Percentiles rank a stretch among this genome's conserved stretches.
Conservation (phyloP, 2,888 invertebrate species). For the Theodoxus fluviatilis region DNA sequence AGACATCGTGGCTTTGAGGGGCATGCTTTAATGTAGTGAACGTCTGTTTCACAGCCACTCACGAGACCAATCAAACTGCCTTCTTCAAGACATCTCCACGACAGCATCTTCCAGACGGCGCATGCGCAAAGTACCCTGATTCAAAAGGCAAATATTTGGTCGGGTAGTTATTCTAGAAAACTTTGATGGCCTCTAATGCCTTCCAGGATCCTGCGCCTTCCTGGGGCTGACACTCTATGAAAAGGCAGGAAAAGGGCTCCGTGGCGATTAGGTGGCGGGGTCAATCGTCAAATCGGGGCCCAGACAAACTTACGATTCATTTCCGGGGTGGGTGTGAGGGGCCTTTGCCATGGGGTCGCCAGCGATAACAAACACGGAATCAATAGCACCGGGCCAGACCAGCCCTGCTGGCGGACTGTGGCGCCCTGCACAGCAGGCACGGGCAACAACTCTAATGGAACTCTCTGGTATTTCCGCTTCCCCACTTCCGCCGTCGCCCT, state of each 20-base stretch:
- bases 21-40: too few species aligned
- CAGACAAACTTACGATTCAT: conserved; percentile 24
- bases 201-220: conserved; percentile 24
- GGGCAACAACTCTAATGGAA: conserved; percentile 41
- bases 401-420: too few species aligned
- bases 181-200: conserved; percentile 26
- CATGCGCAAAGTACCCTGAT: too few species aligned
- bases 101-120: too few species aligned
- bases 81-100: too few species aligned
- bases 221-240: conserved; percentile 13
- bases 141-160: conserved; percentile 30
- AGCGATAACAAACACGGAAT: conserved; percentile 25
- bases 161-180: conserved; percentile 20
- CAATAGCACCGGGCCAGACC: conserved; percentile 10
- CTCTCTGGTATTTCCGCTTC: conserved; percentile 46
- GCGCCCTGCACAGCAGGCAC: too few species aligned
- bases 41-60: too few species aligned
- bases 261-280: conserved; percentile 16
- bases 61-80: too few species aligned
- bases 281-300: conserved; percentile 21
- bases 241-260: conserved; percentile 17
- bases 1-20: too few species aligned
- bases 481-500: conserved; percentile 36
- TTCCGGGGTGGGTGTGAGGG: conserved; percentile 7
- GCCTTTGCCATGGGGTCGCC: conserved; percentile 11